phyloP scores from a whole-genome alignment of 2,888 invertebrate species.

The Odontocerum albicorne region DNA sequence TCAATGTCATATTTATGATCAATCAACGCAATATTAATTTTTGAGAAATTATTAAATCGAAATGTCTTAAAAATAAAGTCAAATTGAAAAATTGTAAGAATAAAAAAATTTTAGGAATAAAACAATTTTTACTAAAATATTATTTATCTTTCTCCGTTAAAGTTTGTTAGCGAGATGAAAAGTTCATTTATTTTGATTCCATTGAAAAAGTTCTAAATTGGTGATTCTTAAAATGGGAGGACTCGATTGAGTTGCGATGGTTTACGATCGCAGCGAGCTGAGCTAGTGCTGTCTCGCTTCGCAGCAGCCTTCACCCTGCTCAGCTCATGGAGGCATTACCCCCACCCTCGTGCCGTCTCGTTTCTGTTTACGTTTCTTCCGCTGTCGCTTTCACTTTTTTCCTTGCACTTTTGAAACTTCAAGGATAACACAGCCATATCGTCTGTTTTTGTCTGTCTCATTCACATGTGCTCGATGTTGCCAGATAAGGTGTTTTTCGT shows the following conservation, averaged over 20 bases:
- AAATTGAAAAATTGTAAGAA: too few relatives aligned
- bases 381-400: conserved; percentile 36
- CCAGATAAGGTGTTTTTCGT: too few relatives aligned
- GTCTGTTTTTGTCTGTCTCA: conserved; percentile 41
- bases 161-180: too few relatives aligned
- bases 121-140: too few relatives aligned
- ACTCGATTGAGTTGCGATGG: too few relatives aligned
- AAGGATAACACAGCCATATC: conserved; percentile 43
- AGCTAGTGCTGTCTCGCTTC: background rate
- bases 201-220: conserved; percentile 11
- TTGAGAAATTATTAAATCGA: too few relatives aligned
- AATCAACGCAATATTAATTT: too few relatives aligned
- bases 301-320: conserved; percentile 6
- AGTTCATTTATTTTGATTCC: conserved; percentile 14
- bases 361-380: conserved; percentile 24
- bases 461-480: conserved; percentile 25
- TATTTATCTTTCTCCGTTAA: too few relatives aligned
- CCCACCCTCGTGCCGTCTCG: conserved; percentile 30
- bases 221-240: conserved; percentile 3
- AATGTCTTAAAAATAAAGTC: too few relatives aligned
- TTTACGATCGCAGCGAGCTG: too few relatives aligned
- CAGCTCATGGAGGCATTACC: conserved; percentile 6
- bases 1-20: too few relatives aligned
- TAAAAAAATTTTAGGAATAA: too few relatives aligned
- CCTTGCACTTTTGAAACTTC: conserved; percentile 39